A percentile compares a stretch with the other conserved stretches of the same genome.
Evolutionary conservation across 2,888 invertebrate genomes (phyloP).

Genomic region (Mallateleia sp.): DNA sequence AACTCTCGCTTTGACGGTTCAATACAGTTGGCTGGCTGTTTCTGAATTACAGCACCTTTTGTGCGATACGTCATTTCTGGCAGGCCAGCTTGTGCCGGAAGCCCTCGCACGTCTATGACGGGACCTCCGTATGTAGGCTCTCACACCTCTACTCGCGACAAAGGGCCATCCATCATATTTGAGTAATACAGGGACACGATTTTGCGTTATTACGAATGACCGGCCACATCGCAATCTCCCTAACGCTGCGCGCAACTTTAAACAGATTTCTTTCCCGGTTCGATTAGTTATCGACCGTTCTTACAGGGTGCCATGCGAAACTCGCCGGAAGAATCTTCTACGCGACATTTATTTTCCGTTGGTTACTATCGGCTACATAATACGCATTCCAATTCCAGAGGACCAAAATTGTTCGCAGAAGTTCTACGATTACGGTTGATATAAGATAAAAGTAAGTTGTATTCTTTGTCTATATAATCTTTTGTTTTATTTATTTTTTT

Average conservation of each 20-base stretch:
- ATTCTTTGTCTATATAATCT: slow-evolving; percentile 43
- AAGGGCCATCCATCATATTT: slow-evolving; percentile 87
- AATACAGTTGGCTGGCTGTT: slow-evolving; percentile 68
- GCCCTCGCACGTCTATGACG: slow-evolving; percentile 78
- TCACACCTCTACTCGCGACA: slow-evolving; percentile 73
- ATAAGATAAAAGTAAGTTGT: slow-evolving; percentile 61
- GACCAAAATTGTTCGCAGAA: slow-evolving; percentile 45
- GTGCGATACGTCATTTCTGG: slow-evolving; percentile 88
- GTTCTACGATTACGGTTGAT: slow-evolving; percentile 69
- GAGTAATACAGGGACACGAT: slow-evolving; percentile 88
- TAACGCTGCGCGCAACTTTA: slow-evolving; percentile 63
- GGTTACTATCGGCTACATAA: slow-evolving; percentile 74
- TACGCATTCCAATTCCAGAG: slow-evolving; percentile 54
- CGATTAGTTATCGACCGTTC: slow-evolving; percentile 66
- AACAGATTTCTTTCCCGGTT: slow-evolving; percentile 75
- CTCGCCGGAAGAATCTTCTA: slow-evolving; percentile 57
- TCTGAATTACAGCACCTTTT: slow-evolving; percentile 82
- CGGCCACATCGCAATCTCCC: slow-evolving; percentile 79
- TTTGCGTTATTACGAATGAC: slow-evolving; percentile 87
- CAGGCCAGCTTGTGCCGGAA: slow-evolving; percentile 85
- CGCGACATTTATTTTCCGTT: slow-evolving; percentile 75
- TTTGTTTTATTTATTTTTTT: slow-evolving; percentile 15
- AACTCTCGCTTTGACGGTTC: slow-evolving; percentile 47
- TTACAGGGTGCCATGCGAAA: slow-evolving; percentile 41
- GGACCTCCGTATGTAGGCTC: slow-evolving; percentile 57